Conservation (phyloP, 2,888 invertebrate species). For the Parnassius apollo region DNA sequence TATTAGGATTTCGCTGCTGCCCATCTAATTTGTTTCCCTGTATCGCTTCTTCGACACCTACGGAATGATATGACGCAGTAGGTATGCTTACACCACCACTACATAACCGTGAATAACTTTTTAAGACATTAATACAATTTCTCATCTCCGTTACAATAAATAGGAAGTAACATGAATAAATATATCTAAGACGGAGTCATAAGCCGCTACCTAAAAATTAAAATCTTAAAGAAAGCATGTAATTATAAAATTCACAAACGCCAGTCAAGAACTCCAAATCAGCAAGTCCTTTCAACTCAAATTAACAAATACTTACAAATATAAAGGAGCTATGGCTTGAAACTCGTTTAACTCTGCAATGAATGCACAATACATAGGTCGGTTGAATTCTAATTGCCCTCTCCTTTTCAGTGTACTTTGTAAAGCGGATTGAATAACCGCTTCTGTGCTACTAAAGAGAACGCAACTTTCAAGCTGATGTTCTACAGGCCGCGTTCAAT, state of each 20-base stretch:
- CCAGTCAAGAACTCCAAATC: slow-evolving; percentile 2
- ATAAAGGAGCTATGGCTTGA: slow-evolving; percentile 11
- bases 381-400: slow-evolving; percentile 37
- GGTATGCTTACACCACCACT: too few species aligned
- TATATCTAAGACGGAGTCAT: neutral
- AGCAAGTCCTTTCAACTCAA: slow-evolving; percentile 16
- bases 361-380: slow-evolving; percentile 26
- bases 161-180: neutral
- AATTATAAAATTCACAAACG: slow-evolving; percentile 19
- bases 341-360: slow-evolving; percentile 8
- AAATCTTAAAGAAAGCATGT: slow-evolving; percentile 7
- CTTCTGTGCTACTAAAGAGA: slow-evolving; percentile 30
- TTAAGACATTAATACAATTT: neutral
- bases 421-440: slow-evolving; percentile 35
- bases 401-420: slow-evolving; percentile 30
- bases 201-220: slow-evolving; percentile 3
- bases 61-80: too few species aligned
- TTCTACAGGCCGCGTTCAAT: slow-evolving; percentile 3
- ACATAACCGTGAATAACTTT: too few species aligned
- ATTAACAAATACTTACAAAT: slow-evolving; percentile 23
- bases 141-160: neutral
- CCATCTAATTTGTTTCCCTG: too few species aligned
- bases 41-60: too few species aligned
- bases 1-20: too few species aligned
- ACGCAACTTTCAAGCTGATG: slow-evolving; percentile 29